Base-by-base conservation (phyloP, 2,888 invertebrate genomes). In the Xestia ashworthii region DNA sequence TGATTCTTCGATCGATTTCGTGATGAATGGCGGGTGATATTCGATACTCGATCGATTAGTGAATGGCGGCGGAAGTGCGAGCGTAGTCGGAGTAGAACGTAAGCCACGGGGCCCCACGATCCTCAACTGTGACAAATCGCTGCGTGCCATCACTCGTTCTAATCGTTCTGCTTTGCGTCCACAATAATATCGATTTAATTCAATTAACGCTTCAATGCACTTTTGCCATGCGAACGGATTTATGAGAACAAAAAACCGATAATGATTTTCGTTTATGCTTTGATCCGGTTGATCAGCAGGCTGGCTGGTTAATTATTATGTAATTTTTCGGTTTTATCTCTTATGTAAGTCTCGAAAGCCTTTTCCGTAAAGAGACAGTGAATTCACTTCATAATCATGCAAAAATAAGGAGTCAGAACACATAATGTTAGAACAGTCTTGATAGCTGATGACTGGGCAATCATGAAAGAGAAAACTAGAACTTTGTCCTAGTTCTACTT, bases 31-130 rank as follows among this genome's bases (percentile, higher is more conserved):
- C 90, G 91, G 92, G 89, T 91, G 93, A 93, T 91, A 95, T 93
- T 94, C 92, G 93, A 95, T 93, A 91, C 91, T 90, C 90, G 92
- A 93, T 95, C 94, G 94, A 93, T 93, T 94, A 92, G 93, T 95
- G 94, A 95, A 96, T 95, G 93, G 93, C 88, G 91, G 89, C 96
- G 96, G 95, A 96, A 95, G 94, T 95, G 90, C 91, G 85, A 88
- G 82, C 87, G 81, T 82, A 75, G 89, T 86, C 78, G 74, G 74
- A 76, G 81, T 87, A 76, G 80, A 76, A 76, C 83, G 89, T 88
- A 89, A 90, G 87, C 87, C 89, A 89, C 89, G 90, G 89, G 82
- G 83, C 82, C 88, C 91, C 90, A 89, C 91, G 89, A 89, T 85
- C 86, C 91, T 90, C 88, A 86, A 90, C 95, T 94, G 95, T 96